Conservation (phyloP, 2,888 invertebrate species). For the Neuroscelio doddi region DNA sequence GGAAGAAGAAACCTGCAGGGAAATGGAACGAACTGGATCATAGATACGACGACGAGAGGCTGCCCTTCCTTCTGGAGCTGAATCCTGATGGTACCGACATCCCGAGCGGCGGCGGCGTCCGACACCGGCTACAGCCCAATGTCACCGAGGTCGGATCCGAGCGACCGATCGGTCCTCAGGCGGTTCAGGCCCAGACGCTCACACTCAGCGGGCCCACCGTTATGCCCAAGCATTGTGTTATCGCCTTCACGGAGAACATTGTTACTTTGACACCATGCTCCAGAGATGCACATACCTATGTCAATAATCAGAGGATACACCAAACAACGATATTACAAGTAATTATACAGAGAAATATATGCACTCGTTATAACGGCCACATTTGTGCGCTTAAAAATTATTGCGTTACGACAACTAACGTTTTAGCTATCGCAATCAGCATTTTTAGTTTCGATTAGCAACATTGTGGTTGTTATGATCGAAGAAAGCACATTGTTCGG, state of each 20-base stretch:
- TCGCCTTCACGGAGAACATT: conserved; percentile 91
- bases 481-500: no score
- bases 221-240: conserved; percentile 95
- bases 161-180: conserved; percentile 77
- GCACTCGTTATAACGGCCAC: no score
- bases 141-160: conserved; percentile 85
- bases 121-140: conserved; percentile 76
- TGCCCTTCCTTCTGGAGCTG: conserved; percentile 84
- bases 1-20: conserved; percentile 84
- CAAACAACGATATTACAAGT: conserved; percentile 94
- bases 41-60: conserved; percentile 74
- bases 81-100: conserved; percentile 81
- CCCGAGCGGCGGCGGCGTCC: conserved; percentile 67
- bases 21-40: conserved; percentile 74
- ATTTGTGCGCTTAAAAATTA: no score
- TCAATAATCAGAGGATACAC: conserved; percentile 92
- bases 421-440: no score
- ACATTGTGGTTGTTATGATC: no score
- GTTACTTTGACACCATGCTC: conserved; percentile 96
- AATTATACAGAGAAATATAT: no score
- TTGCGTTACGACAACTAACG: no score
- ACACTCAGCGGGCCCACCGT: conserved; percentile 93
- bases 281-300: conserved; percentile 93
- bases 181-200: conserved; percentile 73
- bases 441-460: no score